phyloP scores from a whole-genome alignment of 2,888 invertebrate species.

The Macaria liturata region DNA sequence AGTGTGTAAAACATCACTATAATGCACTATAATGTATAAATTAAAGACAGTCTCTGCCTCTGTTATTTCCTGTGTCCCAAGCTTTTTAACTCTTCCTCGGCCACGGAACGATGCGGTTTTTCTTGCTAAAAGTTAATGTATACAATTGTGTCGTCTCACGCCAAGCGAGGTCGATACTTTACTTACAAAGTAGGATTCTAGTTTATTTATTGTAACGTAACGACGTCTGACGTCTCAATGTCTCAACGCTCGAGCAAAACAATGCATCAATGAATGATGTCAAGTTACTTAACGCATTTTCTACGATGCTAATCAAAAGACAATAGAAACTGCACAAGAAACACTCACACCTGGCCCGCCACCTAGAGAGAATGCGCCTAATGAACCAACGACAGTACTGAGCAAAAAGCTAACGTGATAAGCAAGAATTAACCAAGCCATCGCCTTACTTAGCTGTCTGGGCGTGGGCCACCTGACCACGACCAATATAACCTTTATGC shows the following conservation, averaged over 20 bases:
- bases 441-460: constrained; percentile 43
- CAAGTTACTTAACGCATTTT: constrained; percentile 19
- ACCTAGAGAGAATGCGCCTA: constrained; percentile 26
- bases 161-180: no score
- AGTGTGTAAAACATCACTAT: no score
- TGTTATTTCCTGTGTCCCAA: no score
- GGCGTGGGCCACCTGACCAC: constrained; percentile 25
- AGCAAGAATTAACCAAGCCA: constrained; percentile 49
- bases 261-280: constrained; percentile 15
- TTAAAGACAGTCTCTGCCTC: no score
- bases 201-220: no score
- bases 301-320: constrained; percentile 27
- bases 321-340: constrained; percentile 30
- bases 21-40: no score
- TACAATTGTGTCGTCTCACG: no score
- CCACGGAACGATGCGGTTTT: no score
- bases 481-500: constrained; percentile 17
- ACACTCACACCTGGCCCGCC: constrained; percentile 21
- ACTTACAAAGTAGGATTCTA: no score
- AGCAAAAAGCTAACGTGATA: constrained; percentile 46
- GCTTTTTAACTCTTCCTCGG: no score
- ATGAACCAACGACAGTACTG: constrained; percentile 29
- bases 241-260: constrained; percentile 10
- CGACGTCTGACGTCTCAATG: no score
- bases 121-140: no score